Conservation (phyloP, 2,113 vertebrate genomes). For the Rafetus swinhoei region DNA sequence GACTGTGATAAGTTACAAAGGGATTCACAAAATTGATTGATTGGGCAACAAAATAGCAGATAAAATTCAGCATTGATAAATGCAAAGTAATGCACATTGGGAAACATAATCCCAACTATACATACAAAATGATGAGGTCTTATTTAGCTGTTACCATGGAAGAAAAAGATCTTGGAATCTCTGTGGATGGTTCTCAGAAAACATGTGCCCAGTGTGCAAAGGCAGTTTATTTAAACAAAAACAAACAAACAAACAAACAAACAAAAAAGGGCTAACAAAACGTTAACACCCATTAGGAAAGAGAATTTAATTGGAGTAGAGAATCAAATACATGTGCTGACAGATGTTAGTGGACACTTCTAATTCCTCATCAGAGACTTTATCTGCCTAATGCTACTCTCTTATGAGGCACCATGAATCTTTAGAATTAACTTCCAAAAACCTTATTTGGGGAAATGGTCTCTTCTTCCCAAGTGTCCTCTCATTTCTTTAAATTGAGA, state of each 20-base stretch:
- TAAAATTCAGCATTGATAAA: background rate
- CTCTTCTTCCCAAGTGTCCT: background rate
- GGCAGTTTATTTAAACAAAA: too few species aligned
- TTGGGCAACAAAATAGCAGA: background rate
- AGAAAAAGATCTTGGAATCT: too few species aligned
- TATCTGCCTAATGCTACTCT: background rate
- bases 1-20: background rate
- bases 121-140: background rate
- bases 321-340: background rate
- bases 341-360: background rate
- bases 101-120: background rate
- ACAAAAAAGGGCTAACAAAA: too few species aligned
- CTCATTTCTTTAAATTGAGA: background rate
- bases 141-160: background rate
- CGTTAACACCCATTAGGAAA: too few species aligned
- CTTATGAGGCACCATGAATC: background rate
- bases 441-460: background rate
- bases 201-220: too few species aligned
- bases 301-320: accelerated
- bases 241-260: too few species aligned
- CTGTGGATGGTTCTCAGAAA: too few species aligned
- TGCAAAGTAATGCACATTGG: background rate
- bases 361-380: background rate
- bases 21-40: background rate
- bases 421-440: background rate